Conservation (phyloP, 2,888 invertebrate genomes). For the Germaria angustata region DNA sequence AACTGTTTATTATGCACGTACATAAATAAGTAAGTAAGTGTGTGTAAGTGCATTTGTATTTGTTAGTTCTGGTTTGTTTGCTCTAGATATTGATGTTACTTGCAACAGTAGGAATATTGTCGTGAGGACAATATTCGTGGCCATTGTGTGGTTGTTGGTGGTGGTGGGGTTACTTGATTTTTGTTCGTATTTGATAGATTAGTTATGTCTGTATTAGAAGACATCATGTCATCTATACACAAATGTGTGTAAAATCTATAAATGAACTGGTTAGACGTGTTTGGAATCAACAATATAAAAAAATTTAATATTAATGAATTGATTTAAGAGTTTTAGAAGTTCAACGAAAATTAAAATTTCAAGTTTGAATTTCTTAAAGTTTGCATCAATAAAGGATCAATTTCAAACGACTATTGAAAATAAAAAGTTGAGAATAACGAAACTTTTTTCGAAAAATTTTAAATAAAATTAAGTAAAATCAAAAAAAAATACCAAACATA, state of each 20-base stretch:
- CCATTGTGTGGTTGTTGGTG: neutral
- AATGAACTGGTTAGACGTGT: conserved; percentile 62
- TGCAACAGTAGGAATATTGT: neutral
- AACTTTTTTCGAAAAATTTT: no score
- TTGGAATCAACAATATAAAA: conserved; percentile 40
- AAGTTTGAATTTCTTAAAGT: no score
- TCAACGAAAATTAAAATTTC: neutral
- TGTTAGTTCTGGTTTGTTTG: conserved; percentile 64
- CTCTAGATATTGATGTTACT: conserved; percentile 47
- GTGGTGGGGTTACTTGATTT: conserved; percentile 40
- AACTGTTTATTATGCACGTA: neutral
- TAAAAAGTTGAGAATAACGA: no score
- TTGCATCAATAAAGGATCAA: no score
- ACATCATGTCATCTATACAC: conserved; percentile 61
- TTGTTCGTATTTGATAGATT: conserved; percentile 63
- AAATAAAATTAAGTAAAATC: no score
- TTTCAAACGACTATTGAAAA: no score
- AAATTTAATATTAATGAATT: conserved; percentile 58
- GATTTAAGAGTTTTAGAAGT: neutral
- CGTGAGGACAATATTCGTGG: conserved; percentile 17
- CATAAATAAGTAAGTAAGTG: neutral
- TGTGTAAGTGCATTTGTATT: conserved; percentile 33
- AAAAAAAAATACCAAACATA: no score
- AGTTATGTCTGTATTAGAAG: conserved; percentile 62
- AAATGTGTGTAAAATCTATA: conserved; percentile 52